Evolutionary conservation across 2,113 vertebrate genomes (phyloP).

Genomic region (Bubo blakistoni): DNA sequence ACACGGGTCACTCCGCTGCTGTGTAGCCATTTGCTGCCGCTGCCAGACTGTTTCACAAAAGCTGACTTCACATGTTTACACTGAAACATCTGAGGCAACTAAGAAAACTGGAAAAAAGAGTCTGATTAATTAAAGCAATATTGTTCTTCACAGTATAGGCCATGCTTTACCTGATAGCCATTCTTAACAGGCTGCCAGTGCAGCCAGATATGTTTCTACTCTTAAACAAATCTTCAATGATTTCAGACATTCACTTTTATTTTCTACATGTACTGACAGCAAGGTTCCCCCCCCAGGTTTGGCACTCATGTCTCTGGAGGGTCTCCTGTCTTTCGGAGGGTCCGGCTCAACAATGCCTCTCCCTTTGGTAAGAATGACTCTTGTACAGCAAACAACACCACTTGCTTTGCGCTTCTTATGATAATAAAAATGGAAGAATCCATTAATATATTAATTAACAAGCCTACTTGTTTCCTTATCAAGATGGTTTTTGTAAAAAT

Average conservation of each 20-base stretch:
- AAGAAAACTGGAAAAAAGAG: not conserved
- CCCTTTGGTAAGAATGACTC: slow-evolving; percentile 77
- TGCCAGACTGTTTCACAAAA: not conserved
- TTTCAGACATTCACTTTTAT: not conserved
- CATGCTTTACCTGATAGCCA: not conserved
- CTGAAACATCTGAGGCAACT: not conserved
- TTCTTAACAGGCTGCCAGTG: not conserved
- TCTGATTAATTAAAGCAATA: not conserved
- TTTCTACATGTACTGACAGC: not conserved
- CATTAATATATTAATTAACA: not conserved
- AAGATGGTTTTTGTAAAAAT: not conserved
- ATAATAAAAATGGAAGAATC: not conserved
- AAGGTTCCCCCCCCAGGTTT: slow-evolving; percentile 74
- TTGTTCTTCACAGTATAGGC: not conserved
- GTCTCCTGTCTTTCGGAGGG: slow-evolving; percentile 74
- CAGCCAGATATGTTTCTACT: not conserved
- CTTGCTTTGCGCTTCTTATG: accelerated
- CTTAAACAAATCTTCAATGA: not conserved
- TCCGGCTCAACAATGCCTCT: slow-evolving; percentile 87
- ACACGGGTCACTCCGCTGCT: not conserved
- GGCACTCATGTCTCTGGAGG: slow-evolving; percentile 86
- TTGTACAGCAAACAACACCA: not conserved
- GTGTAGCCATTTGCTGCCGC: not conserved
- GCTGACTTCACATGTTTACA: not conserved
- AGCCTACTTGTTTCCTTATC: not conserved